These are phyloP conservation scores for Watsonalla binaria DNA, from an alignment of 2,888 invertebrate species.

Conservation along the genomic window DNA sequence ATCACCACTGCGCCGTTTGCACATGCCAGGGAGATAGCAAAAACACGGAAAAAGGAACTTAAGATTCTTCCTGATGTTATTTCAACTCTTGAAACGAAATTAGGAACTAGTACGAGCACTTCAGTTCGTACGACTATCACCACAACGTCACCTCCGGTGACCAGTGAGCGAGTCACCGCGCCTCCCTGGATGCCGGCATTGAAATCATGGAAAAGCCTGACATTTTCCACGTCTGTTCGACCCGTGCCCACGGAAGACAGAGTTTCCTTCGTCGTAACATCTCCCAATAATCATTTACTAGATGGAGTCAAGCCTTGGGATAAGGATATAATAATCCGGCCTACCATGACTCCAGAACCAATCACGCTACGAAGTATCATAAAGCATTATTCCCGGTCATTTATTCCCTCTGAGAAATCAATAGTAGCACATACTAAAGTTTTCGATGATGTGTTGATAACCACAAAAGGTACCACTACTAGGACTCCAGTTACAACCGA, in stretches of 20 bases:
- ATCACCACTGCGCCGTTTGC: slow-evolving; percentile 44
- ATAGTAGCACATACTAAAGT: slow-evolving; percentile 45
- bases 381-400: slow-evolving; percentile 50
- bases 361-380: slow-evolving; percentile 52
- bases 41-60: slow-evolving; percentile 63
- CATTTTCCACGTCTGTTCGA: slow-evolving; percentile 47
- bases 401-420: slow-evolving; percentile 46
- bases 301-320: slow-evolving; percentile 62
- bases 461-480: slow-evolving; percentile 51
- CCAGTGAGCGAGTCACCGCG: slow-evolving; percentile 47
- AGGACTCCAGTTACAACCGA: slow-evolving; percentile 40
- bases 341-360: slow-evolving; percentile 58
- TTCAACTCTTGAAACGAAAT: slow-evolving; percentile 39
- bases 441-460: slow-evolving; percentile 59
- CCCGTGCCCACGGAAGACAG: slow-evolving; percentile 52
- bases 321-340: slow-evolving; percentile 59
- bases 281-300: slow-evolving; percentile 47
- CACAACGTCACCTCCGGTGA: slow-evolving; percentile 31
- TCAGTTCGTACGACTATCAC: slow-evolving; percentile 37
- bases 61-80: slow-evolving; percentile 48
- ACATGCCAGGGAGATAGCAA: slow-evolving; percentile 47
- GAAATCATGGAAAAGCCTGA: slow-evolving; percentile 59
- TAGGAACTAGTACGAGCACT: slow-evolving; percentile 38
- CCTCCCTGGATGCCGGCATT: slow-evolving; percentile 77
- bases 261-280: slow-evolving; percentile 47